Conservation (phyloP, 1,140 invertebrate genomes). For the Lepidurus packardi region DNA sequence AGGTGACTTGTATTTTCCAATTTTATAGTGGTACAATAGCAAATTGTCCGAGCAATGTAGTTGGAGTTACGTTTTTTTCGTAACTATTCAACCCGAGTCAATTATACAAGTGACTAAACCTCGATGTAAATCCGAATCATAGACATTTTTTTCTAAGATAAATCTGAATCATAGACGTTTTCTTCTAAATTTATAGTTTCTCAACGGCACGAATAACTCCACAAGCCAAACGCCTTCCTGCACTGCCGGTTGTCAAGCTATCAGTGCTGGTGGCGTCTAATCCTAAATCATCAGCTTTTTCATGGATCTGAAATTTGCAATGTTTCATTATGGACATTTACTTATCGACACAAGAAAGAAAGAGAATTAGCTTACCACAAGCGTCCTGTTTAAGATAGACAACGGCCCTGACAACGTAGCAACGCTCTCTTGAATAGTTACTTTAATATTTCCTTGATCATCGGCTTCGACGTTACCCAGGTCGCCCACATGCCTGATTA, state of each 20-base stretch:
- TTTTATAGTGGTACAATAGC: conserved; percentile 12
- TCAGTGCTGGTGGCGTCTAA: conserved; percentile 17
- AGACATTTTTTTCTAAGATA: neutral
- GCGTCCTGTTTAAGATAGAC: conserved; percentile 30
- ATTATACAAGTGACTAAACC: neutral
- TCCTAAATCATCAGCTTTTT: conserved; percentile 33
- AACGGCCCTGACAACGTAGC: conserved; percentile 42
- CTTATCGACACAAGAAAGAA: neutral
- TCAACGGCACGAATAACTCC: conserved; percentile 55
- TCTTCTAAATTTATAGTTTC: neutral
- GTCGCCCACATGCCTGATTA: conserved; percentile 47
- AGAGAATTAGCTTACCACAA: conserved; percentile 28
- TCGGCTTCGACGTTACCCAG: conserved; percentile 49
- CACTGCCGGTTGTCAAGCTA: conserved; percentile 61
- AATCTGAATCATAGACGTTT: neutral
- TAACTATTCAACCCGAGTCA: neutral
- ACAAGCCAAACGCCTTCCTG: conserved; percentile 68
- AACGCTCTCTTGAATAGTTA: conserved; percentile 44
- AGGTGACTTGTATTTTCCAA: conserved; percentile 19
- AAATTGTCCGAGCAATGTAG: conserved; percentile 7
- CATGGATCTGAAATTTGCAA: conserved; percentile 15
- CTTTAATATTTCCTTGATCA: conserved; percentile 41
- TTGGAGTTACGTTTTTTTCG: neutral
- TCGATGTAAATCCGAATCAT: neutral
- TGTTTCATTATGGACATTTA: neutral